Evolutionary conservation across 2,113 vertebrate genomes (phyloP), one percentile per base, ranked within the genome.

Genomic region (Toxostoma redivivum): DNA sequence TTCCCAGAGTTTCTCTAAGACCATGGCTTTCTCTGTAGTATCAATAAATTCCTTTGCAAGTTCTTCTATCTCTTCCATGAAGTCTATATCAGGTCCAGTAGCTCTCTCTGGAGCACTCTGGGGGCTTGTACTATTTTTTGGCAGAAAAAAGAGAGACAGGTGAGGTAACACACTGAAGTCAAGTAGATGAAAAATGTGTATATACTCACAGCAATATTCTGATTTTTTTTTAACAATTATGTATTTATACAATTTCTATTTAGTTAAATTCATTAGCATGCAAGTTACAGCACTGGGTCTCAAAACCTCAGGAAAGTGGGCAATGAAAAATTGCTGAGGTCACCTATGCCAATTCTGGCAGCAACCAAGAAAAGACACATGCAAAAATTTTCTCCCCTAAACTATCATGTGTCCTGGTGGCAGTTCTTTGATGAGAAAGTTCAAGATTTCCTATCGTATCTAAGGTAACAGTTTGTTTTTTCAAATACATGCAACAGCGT

Each of bases 51-150:
- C 97, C 12, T 95, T 74, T 6, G 96, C 91, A 70, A 98, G 81
- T 28, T 97, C 97, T 83, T 98, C 83, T 33, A 97, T 40, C n/a
- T 97, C 94, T 69, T 90, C 73, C 84, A 98, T 80, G 73, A 98
- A 97, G 44, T 15, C 54, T 31, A 96, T 15, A 58, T 97, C 67
- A 7, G 23, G 83, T 24, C 38, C 70, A 30, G 28, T 57, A 24
- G 51, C 25, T 35, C 47, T 62, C 21, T 89, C 86, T 30, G 79
- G 30, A 48, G 38, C 25, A 66, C 13, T 47, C 5, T 37, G 57
- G 28, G 60, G 69, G 25, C 65, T 94, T 62, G 87, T 51, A 21
- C 57, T 85, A 28, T 47, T 97, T 94, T 86, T 83, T 86, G 38
- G 86, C 8, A 86, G 60, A 64, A 54, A 77, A 58, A 81, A 24